Percentiles rank a stretch among this genome's conserved stretches.
These are phyloP conservation scores for Brachyptera risi DNA, from an alignment of 2,888 invertebrate species.

Conservation along the genomic window DNA sequence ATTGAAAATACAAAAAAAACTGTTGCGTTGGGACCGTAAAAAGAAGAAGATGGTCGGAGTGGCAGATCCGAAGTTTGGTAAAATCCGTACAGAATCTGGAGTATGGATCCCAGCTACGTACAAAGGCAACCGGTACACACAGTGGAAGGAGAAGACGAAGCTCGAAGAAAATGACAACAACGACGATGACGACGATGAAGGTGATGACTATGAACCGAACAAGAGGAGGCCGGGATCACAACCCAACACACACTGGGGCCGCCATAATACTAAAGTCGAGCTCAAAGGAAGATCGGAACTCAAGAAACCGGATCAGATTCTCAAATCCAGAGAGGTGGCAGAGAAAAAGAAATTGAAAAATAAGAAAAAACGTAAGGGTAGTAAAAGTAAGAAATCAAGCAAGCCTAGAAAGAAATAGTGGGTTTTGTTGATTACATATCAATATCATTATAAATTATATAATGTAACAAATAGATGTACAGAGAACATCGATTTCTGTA, in stretches of 20 bases:
- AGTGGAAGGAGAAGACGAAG: constrained; percentile 79
- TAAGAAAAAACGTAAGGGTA: constrained; percentile 2
- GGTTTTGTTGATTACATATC: too few relatives aligned
- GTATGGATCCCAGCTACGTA: constrained; percentile 91
- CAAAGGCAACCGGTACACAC: constrained; percentile 83
- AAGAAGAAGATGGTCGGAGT: constrained; percentile 88
- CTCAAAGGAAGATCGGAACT: constrained; percentile 53
- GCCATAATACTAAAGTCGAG: constrained; percentile 70
- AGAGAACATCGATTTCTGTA: too few relatives aligned
- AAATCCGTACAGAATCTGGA: constrained; percentile 94
- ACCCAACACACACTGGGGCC: constrained; percentile 69
- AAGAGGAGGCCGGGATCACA: neutral
- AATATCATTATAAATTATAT: too few relatives aligned
- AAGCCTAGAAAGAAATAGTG: neutral
- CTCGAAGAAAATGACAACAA: constrained; percentile 39
- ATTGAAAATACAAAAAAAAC: constrained; percentile 55
- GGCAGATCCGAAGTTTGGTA: constrained; percentile 58
- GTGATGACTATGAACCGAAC: constrained; percentile 27
- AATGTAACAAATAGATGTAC: too few relatives aligned
- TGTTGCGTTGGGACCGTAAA: constrained; percentile 85
- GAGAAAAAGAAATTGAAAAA: constrained; percentile 50
- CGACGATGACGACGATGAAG: constrained; percentile 46
- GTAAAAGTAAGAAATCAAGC: neutral
- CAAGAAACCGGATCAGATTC: constrained; percentile 69
- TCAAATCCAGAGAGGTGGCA: constrained; percentile 64